Percentiles rank a stretch among this genome's conserved stretches.
Evolutionary conservation across 2,888 invertebrate species (phyloP).

Genomic region (Drosophila formosana): DNA sequence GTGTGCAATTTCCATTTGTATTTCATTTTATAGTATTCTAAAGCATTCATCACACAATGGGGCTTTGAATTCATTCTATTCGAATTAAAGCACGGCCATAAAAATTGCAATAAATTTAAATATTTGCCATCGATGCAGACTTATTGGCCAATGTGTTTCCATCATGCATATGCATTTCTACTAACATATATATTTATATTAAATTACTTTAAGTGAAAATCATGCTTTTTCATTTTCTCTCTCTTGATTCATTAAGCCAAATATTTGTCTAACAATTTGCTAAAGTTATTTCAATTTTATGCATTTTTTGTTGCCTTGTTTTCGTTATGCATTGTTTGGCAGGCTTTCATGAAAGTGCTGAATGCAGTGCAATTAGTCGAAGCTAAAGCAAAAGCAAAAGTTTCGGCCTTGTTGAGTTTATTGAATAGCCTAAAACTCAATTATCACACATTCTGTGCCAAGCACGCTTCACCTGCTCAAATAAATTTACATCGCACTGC

Average conservation of each 20-base stretch:
- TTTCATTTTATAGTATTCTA: constrained; percentile 41
- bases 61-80: constrained; percentile 49
- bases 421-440: constrained; percentile 64
- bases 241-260: constrained; percentile 5
- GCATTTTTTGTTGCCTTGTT: constrained; percentile 22
- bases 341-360: constrained; percentile 10
- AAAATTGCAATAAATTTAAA: constrained; percentile 37
- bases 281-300: constrained; percentile 24
- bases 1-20: constrained; percentile 53
- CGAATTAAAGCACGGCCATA: constrained; percentile 42
- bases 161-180: not conserved
- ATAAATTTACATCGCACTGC: constrained; percentile 29
- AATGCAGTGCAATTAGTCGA: constrained; percentile 39
- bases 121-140: constrained; percentile 1
- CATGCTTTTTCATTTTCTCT: constrained; percentile 5
- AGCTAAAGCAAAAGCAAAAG: not conserved
- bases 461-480: constrained; percentile 42
- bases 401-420: constrained; percentile 33
- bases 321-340: constrained; percentile 10
- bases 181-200: not conserved
- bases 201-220: constrained; percentile 7
- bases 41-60: constrained; percentile 15
- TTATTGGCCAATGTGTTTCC: not conserved
- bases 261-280: constrained; percentile 32
- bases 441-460: constrained; percentile 65